Base-by-base conservation (phyloP, 2,888 invertebrate species). In the Ormia ochracea region DNA sequence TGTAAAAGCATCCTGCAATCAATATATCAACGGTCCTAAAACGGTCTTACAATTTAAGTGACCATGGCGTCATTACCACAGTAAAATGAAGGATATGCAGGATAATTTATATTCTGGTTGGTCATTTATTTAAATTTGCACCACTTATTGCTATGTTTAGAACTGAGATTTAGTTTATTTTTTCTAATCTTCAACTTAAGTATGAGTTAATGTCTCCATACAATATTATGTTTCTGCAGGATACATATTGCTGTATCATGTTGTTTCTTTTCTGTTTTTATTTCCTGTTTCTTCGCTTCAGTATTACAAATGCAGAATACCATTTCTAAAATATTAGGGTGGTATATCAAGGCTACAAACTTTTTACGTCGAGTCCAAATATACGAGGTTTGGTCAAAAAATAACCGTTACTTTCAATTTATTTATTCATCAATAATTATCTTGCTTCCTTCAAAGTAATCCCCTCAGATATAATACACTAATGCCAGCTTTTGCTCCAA, bases 221-320 rank as follows among this genome's bases (percentile, higher is more conserved):
- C 48, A 65, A 65, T 56, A 69, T 69, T 14, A 56, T 74, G 45
- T 63, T 73, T 45, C 65, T 65, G 48, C 74, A 74, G 65, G 56
- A 48, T 66, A 58, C 33, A 48, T 66, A 50, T 66, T 58, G 74
- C 33, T 43, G 23, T 75, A 75, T 66, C 75, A 75, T 68, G 63
- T 31, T 65, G 54, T 38, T 14, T 21, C 43, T 12, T 31, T 76
- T 28, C 31, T 28, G 12, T 23, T 14, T 17, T 10, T 9, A n/a
- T 14, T 50, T 28, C 41, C 12, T 23, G 56, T n/a, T 36, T 9
- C 28, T 36, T 33, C 4, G 26, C 26, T 65, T 21, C 3, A 65
- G 36, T 50, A 26, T 52, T 68, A 68, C 38, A 75, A 59, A 17
- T 59, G 66, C 66, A 68, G 68, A 41, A 56, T 68, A 52, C 59